Base-by-base conservation (phyloP, 2,888 invertebrate species). In the Drosophila atroscutellata region DNA sequence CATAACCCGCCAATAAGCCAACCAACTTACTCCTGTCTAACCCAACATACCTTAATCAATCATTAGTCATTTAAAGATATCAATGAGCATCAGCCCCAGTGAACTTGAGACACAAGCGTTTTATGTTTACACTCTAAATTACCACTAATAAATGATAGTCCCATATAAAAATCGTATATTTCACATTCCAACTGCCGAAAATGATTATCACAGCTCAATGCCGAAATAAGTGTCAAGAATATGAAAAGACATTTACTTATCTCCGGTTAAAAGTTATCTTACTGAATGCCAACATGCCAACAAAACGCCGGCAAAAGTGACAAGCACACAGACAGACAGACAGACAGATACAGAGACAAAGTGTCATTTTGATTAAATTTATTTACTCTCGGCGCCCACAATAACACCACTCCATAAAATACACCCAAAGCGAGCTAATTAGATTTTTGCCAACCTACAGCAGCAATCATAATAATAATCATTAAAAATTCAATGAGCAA, bases 361-460 rank as follows among this genome's bases (percentile, higher is more conserved):
- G 32, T 32, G 15, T 45, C 15, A 45, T 24, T 76, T 61, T 64
- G 61, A 64, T 65, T 56, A 62, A 65, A 72, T 68, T 51, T 56
- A 51, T 76, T 76, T 54, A 50, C 72, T 75, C 71, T 56, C 20
- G 26, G 26, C 34, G 30, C n/a, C 34, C 56, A 47, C 55, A 11
- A 63, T 52, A 63, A 30, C 39, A 2, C 13, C n/a, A 34, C 7
- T 13, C 36, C 59, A 54, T 66, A 66, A 56, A 34, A 55, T 34
- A 51, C 26, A 54, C 36, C 60, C 28, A 45, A 26, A 47, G 57
- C 37, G n/a, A 64, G 72, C 57, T 73, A 76, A 73, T 73, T 64
- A 67, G 49, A 54, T 26, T 63, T 54, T 59, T 58, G 28, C 63
- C 52, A 37, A 28, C 61, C 50, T 11, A 54, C 54, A 54, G 36